Evolutionary conservation across 2,113 vertebrate genomes (phyloP).

Genomic region (Pituophis catenifer): DNA sequence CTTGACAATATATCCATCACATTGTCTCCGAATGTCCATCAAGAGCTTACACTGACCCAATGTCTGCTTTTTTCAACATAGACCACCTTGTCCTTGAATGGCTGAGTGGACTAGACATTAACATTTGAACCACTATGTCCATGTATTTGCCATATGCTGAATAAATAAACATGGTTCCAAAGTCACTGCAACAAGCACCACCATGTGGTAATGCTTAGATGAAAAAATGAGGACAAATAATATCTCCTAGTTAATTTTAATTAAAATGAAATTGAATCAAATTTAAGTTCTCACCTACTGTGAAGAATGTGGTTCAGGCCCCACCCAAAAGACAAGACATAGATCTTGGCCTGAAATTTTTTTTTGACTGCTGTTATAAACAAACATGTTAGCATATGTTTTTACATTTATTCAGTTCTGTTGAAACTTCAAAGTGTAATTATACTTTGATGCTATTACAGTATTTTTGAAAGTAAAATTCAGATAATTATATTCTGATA

Average conservation of each 20-base stretch:
- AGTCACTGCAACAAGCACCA: not conserved
- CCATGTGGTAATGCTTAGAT: not conserved
- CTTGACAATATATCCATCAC: too few species aligned
- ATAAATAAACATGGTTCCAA: not conserved
- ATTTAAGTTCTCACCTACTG: not conserved
- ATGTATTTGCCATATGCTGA: too few species aligned
- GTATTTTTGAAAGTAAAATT: not conserved
- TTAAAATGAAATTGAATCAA: not conserved
- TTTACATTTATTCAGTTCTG: not conserved
- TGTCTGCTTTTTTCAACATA: too few species aligned
- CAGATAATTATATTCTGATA: not conserved
- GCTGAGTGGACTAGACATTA: too few species aligned
- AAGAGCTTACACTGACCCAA: too few species aligned
- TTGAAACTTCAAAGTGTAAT: not conserved
- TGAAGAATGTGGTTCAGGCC: not conserved
- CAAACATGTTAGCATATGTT: constrained; percentile 2
- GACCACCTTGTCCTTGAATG: too few species aligned
- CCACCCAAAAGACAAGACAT: not conserved
- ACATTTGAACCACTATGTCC: too few species aligned
- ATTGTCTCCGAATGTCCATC: too few species aligned
- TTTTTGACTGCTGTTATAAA: constrained; percentile 11
- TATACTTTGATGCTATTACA: not conserved
- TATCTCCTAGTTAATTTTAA: not conserved
- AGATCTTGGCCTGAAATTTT: not conserved
- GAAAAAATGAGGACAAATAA: not conserved